Evolutionary conservation across 2,888 invertebrate species (phyloP).

Genomic region (Callyntrura sp.): DNA sequence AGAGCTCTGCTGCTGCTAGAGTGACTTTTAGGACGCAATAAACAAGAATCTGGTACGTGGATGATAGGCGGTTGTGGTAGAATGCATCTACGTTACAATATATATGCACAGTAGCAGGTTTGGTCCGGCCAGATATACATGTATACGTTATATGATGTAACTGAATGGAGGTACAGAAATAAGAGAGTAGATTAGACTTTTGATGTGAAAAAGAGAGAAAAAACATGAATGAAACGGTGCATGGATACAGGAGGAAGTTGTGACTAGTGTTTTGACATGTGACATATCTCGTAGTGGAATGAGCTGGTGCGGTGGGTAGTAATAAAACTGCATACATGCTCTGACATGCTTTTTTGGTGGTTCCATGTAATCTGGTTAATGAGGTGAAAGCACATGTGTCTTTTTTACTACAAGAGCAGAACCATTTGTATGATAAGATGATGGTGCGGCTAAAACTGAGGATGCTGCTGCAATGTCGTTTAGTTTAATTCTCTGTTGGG

Average conservation of each 20-base stretch:
- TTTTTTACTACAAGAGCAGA: neutral
- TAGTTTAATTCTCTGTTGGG: neutral
- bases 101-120: too few relatives aligned
- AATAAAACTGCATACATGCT: conserved; percentile 32
- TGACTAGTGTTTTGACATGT: too few relatives aligned
- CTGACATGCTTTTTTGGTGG: conserved; percentile 1
- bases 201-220: neutral
- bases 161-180: neutral
- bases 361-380: conserved; percentile 33
- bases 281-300: too few relatives aligned
- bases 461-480: conserved; percentile 5
- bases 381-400: conserved; percentile 38
- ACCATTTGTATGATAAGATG: neutral
- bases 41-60: conserved; percentile 4
- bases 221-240: conserved; percentile 35
- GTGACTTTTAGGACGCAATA: conserved; percentile 11
- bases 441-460: too few relatives aligned
- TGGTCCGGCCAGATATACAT: too few relatives aligned
- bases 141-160: too few relatives aligned
- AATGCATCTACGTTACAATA: conserved; percentile 2
- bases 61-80: neutral
- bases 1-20: too few relatives aligned
- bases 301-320: neutral
- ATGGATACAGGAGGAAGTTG: too few relatives aligned
- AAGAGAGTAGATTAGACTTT: neutral